Conservation (phyloP, 2,113 vertebrate species). For the Ahaetulla prasina region DNA sequence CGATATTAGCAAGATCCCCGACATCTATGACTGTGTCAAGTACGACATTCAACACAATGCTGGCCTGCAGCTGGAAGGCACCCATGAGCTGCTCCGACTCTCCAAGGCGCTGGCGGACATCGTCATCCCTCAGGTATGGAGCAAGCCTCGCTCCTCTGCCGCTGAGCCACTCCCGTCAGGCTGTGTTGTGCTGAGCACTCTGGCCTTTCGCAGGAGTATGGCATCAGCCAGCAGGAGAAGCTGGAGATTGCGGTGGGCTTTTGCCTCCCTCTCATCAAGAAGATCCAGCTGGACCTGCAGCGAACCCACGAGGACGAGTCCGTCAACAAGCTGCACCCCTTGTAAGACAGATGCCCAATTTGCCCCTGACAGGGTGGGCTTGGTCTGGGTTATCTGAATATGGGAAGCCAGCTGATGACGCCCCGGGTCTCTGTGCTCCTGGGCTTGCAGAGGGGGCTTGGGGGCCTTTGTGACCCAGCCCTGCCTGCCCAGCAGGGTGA, state of each 20-base stretch:
- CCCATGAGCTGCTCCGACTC: slow-evolving; percentile 85
- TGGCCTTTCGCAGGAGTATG: slow-evolving; percentile 82
- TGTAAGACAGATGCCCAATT: slow-evolving; percentile 68
- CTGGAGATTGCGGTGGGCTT: slow-evolving; percentile 94
- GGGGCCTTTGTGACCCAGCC: background rate
- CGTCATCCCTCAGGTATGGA: slow-evolving; percentile 90
- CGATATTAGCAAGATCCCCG: slow-evolving; percentile 97
- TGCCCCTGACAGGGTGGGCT: background rate
- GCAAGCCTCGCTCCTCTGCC: background rate
- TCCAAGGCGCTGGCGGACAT: slow-evolving; percentile 91
- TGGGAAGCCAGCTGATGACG: background rate
- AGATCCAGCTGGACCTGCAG: slow-evolving; percentile 94
- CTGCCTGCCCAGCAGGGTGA: background rate
- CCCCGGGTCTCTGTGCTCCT: background rate
- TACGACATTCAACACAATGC: slow-evolving; percentile 95
- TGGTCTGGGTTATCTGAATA: background rate
- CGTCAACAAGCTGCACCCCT: slow-evolving; percentile 95
- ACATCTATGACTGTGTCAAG: slow-evolving; percentile 97
- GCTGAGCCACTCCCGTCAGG: background rate
- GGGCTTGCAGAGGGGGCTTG: background rate
- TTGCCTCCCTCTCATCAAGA: slow-evolving; percentile 93
- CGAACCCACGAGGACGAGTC: slow-evolving; percentile 97
- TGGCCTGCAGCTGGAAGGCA: slow-evolving; percentile 85
- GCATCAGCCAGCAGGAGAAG: slow-evolving; percentile 91
- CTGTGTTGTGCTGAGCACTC: too few relatives aligned